phyloP scores from a whole-genome alignment of 2,113 vertebrate genomes.

The rat (Rattus norvegicus) region DNA sequence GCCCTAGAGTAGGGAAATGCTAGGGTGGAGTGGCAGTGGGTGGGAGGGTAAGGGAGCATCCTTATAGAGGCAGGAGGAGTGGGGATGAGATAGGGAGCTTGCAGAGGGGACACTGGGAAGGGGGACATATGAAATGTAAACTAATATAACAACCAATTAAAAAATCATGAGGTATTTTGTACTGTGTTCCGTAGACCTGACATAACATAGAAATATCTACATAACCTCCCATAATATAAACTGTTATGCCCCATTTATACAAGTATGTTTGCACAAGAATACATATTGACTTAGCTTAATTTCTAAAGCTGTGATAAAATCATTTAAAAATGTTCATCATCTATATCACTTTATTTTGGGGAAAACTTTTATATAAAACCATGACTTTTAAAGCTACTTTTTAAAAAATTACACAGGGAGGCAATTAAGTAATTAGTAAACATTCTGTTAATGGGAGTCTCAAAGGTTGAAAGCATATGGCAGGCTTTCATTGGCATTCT shows the following conservation, averaged over 20 bases:
- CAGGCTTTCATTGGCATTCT: not conserved
- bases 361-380: not conserved
- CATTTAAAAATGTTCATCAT: not conserved
- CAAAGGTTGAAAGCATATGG: not conserved
- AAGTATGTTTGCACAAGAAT: not conserved
- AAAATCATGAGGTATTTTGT: not conserved
- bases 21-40: no score
- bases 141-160: not conserved
- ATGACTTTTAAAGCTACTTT: not conserved
- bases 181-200: not conserved
- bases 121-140: no score
- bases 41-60: no score
- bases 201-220: not conserved
- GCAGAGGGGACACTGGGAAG: no score
- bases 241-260: not conserved
- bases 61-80: no score
- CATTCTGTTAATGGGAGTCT: not conserved
- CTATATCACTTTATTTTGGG: conserved; percentile 5
- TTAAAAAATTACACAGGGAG: not conserved
- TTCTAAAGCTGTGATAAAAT: not conserved
- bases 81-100: no score
- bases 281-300: not conserved
- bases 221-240: not conserved
- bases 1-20: no score
- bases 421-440: not conserved